These are phyloP conservation scores for Lissonota sp. DNA, from an alignment of 2,888 invertebrate genomes.

Conservation along the genomic window DNA sequence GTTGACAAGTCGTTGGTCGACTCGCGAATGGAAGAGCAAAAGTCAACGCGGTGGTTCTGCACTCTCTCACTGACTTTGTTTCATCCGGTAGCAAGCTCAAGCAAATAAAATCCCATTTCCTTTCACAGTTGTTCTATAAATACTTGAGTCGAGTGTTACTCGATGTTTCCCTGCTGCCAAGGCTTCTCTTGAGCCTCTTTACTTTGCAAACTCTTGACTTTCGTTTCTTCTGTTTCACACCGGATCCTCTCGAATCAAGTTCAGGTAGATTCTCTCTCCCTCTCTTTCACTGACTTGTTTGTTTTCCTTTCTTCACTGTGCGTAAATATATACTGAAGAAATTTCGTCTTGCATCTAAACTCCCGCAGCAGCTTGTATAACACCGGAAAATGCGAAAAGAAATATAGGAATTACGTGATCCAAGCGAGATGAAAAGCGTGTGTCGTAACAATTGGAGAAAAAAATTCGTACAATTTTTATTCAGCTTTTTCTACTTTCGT, in stretches of 20 bases:
- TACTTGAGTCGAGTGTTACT: constrained; percentile 61
- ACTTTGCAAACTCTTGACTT: constrained; percentile 55
- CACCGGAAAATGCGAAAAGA: constrained; percentile 23
- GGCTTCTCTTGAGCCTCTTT: constrained; percentile 53
- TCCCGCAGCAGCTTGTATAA: constrained; percentile 5
- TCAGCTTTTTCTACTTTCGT: no score
- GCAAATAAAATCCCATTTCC: constrained; percentile 40
- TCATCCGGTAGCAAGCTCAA: constrained; percentile 6
- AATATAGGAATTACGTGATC: constrained; percentile 48
- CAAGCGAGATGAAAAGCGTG: constrained; percentile 57
- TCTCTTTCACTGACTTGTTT: no score
- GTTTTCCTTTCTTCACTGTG: background rate
- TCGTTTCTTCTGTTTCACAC: constrained; percentile 42
- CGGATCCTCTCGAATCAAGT: constrained; percentile 43
- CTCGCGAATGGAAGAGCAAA: background rate
- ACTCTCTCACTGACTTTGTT: constrained; percentile 15
- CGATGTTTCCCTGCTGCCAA: constrained; percentile 48
- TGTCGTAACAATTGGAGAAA: background rate
- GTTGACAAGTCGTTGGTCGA: constrained; percentile 18
- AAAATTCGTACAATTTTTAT: no score
- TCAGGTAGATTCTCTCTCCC: constrained; percentile 11
- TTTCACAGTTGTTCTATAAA: constrained; percentile 54
- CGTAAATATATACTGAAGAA: background rate
- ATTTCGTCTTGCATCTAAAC: background rate
- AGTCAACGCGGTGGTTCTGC: constrained; percentile 18